phyloP scores from a whole-genome alignment of 2,113 vertebrate genomes.

The Podarcis muralis region DNA sequence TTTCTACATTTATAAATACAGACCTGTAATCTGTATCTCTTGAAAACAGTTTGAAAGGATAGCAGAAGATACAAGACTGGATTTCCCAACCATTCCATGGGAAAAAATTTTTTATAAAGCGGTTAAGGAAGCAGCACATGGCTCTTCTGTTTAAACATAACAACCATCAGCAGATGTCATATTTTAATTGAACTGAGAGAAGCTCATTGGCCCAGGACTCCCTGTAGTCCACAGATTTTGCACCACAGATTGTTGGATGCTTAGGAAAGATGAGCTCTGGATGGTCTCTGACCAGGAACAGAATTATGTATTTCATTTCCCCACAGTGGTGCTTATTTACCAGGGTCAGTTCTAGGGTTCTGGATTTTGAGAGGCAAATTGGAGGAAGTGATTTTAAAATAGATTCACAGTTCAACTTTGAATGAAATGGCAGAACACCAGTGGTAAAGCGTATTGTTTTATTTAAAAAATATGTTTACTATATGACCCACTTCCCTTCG shows the following conservation, averaged over 20 bases:
- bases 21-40: slow-evolving; percentile 5
- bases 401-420: neutral
- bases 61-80: neutral
- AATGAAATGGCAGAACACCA: neutral
- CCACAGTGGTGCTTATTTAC: neutral
- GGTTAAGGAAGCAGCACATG: neutral
- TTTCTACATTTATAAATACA: slow-evolving; percentile 33
- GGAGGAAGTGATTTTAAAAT: neutral
- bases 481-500: neutral
- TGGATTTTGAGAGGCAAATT: neutral
- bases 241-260: neutral
- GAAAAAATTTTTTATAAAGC: neutral
- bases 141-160: neutral
- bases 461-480: neutral
- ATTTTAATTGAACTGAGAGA: neutral
- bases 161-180: neutral
- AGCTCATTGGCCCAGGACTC: neutral
- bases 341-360: neutral
- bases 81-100: neutral
- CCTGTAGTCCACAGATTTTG: neutral
- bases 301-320: neutral
- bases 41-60: neutral
- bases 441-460: neutral
- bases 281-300: neutral
- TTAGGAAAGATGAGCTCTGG: neutral